Conservation (phyloP, 2,113 vertebrate genomes). For the Oncorhynchus gorbuscha region DNA sequence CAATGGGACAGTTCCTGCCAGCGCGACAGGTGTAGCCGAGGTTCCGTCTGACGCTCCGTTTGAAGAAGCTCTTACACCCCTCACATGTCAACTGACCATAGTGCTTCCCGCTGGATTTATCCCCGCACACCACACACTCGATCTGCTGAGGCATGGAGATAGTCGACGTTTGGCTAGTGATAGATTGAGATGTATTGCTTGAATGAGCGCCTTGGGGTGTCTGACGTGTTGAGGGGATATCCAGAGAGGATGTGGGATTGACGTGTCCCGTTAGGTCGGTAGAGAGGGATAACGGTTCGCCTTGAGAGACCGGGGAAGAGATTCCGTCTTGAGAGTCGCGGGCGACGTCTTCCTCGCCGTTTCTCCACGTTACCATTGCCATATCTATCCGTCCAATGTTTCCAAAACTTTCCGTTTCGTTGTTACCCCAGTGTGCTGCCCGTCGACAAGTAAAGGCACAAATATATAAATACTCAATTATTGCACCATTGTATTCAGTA, state of each 20-base stretch:
- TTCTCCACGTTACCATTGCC: slow-evolving; percentile 98
- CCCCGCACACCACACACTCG: slow-evolving; percentile 94
- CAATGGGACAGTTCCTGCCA: slow-evolving; percentile 91
- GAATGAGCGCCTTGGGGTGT: slow-evolving; percentile 83
- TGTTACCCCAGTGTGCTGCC: slow-evolving; percentile 24
- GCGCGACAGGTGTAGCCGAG: slow-evolving; percentile 91
- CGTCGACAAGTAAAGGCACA: slow-evolving; percentile 5
- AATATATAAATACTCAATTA: slow-evolving; percentile 12
- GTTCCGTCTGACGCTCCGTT: slow-evolving; percentile 89
- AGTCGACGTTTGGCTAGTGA: slow-evolving; percentile 71
- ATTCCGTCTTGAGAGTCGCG: slow-evolving; percentile 83
- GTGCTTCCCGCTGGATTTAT: slow-evolving; percentile 96
- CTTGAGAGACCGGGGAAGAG: slow-evolving; percentile 86
- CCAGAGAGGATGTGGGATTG: slow-evolving; percentile 59
- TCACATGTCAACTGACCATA: slow-evolving; percentile 97
- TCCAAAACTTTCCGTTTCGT: slow-evolving; percentile 68
- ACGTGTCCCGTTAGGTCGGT: slow-evolving; percentile 64
- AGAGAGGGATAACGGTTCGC: slow-evolving; percentile 75
- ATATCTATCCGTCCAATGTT: slow-evolving; percentile 85
- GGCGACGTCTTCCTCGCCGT: slow-evolving; percentile 89
- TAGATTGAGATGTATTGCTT: slow-evolving; percentile 78
- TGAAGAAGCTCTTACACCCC: slow-evolving; percentile 97
- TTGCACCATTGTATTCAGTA: slow-evolving; percentile 27
- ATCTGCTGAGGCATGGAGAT: slow-evolving; percentile 87
- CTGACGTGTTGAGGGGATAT: slow-evolving; percentile 80